These are phyloP conservation scores for Rhynchonema sp. DNA, from an alignment of 2,888 invertebrate genomes.

Conservation along the genomic window DNA sequence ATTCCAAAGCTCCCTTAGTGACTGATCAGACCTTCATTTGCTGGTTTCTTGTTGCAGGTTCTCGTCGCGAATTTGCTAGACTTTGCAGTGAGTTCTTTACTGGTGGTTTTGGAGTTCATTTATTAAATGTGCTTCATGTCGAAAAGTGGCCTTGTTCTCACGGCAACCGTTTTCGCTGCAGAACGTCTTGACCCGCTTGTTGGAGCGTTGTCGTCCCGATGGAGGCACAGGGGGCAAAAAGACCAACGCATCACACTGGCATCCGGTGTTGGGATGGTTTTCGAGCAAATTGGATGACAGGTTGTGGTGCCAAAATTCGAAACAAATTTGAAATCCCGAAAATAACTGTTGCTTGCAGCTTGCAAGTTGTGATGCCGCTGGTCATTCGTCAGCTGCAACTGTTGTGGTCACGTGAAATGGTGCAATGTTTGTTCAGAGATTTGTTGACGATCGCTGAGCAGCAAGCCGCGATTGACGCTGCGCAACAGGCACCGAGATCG, in stretches of 20 bases:
- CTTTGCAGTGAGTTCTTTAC: constrained; percentile 21
- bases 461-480: not conserved
- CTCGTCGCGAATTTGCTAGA: constrained; percentile 9
- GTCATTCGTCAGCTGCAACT: constrained; percentile 48
- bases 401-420: constrained; percentile 45
- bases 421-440: constrained; percentile 31
- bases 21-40: too few relatives aligned
- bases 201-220: constrained; percentile 73
- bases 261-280: constrained; percentile 92
- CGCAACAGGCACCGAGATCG: not conserved
- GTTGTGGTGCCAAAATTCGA: not conserved
- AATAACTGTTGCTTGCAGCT: constrained; percentile 28
- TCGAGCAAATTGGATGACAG: constrained; percentile 46
- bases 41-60: too few relatives aligned
- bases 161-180: constrained; percentile 31
- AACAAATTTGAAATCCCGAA: not conserved
- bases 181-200: constrained; percentile 61
- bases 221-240: constrained; percentile 52
- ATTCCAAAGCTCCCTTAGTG: not conserved
- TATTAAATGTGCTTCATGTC: not conserved
- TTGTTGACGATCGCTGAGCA: constrained; percentile 14
- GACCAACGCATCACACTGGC: constrained; percentile 85
- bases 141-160: not conserved
- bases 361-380: constrained; percentile 50
- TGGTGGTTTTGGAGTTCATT: too few relatives aligned